Percentiles rank a stretch among this genome's conserved stretches.
These are phyloP conservation scores for Pipistrellus pipistrellus DNA, from an alignment of 2,797 vertebrate species.

Conservation along the genomic window DNA sequence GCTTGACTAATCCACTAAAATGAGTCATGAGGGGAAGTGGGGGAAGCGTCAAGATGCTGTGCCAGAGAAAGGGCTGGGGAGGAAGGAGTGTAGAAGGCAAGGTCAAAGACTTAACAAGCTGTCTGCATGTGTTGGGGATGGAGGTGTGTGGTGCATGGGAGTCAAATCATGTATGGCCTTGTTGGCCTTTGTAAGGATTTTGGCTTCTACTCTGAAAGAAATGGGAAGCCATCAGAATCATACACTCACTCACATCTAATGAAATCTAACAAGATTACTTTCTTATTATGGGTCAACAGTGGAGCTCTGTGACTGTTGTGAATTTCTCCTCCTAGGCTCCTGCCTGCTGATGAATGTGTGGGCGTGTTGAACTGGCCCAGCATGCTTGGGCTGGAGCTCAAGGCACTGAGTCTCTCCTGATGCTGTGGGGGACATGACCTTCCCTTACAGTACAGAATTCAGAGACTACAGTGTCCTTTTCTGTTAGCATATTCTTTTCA, in stretches of 20 bases:
- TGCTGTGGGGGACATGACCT: conserved; percentile 72
- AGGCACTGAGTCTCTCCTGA: conserved; percentile 74
- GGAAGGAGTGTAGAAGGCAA: neutral
- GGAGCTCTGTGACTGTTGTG: conserved; percentile 25
- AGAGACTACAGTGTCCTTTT: conserved; percentile 62
- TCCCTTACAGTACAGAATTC: conserved; percentile 69
- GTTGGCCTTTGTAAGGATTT: conserved; percentile 41
- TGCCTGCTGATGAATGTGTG: conserved; percentile 51
- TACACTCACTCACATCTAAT: conserved; percentile 2
- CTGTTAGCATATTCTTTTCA: conserved; percentile 82
- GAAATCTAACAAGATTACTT: conserved; percentile 60
- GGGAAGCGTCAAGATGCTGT: neutral
- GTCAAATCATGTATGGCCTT: neutral
- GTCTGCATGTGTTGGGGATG: neutral
- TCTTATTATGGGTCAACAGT: neutral
- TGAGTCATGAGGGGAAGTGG: conserved; percentile 9
- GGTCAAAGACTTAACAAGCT: neutral
- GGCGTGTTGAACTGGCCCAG: conserved; percentile 69
- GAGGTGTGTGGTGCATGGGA: neutral
- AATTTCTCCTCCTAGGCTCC: conserved; percentile 53
- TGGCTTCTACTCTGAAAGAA: conserved; percentile 54
- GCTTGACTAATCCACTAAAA: conserved; percentile 35
- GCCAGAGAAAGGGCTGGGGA: neutral
- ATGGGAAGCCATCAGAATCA: neutral
- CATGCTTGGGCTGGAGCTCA: conserved; percentile 76